Conservation (phyloP, 2,888 invertebrate genomes). For the Mechanitis messenoides region DNA sequence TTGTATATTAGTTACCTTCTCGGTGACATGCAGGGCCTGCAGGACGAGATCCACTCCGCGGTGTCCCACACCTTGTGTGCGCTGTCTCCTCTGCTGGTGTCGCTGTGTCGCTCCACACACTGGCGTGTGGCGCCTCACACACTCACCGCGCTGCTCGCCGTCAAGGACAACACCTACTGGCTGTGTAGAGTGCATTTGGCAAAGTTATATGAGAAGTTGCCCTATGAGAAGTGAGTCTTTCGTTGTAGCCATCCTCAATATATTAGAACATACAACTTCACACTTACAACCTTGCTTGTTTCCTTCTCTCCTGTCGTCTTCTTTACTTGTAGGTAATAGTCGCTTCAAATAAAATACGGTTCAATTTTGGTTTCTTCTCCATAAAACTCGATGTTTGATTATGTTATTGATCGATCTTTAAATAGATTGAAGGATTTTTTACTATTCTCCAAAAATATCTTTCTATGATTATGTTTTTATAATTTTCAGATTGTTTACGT, state of each 20-base stretch:
- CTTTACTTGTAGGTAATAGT: too few species aligned
- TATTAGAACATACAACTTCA: too few species aligned
- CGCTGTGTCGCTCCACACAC: conserved; percentile 79
- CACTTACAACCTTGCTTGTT: too few species aligned
- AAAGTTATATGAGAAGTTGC: conserved; percentile 59
- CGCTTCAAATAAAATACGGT: too few species aligned
- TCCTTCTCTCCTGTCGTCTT: too few species aligned
- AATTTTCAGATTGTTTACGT: conserved; percentile 53
- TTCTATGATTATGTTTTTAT: background rate
- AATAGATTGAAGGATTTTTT: too few species aligned
- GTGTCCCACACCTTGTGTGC: conserved; percentile 83
- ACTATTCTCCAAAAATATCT: too few species aligned
- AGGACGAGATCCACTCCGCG: conserved; percentile 85
- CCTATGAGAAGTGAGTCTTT: conserved; percentile 58
- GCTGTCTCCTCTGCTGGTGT: conserved; percentile 73
- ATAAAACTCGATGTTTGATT: too few species aligned
- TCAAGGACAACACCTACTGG: conserved; percentile 88
- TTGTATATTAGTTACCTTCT: too few species aligned
- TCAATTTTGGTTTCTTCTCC: too few species aligned
- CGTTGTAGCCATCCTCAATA: background rate
- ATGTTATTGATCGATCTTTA: too few species aligned
- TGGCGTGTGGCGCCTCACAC: conserved; percentile 74
- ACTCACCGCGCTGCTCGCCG: conserved; percentile 78
- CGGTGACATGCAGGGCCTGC: conserved; percentile 74
- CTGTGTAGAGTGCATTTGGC: conserved; percentile 83